phyloP scores from a whole-genome alignment of 2,888 invertebrate species.

The Lamproptera curius region DNA sequence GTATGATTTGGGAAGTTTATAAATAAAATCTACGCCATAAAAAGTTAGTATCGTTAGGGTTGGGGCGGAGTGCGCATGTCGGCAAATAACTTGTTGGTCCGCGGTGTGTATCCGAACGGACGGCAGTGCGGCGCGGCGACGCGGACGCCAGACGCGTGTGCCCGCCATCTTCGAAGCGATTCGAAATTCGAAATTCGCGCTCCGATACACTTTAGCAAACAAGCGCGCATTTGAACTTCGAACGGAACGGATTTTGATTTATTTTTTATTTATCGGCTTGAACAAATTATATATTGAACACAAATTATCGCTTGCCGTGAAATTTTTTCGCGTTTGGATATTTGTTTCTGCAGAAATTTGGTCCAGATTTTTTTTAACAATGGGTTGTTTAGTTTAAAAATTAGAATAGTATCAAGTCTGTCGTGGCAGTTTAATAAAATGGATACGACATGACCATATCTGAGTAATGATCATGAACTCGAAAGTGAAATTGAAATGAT shows the following conservation, averaged over 20 bases:
- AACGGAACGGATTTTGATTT: too few species aligned
- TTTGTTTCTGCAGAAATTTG: too few species aligned
- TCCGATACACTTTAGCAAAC: constrained; percentile 1
- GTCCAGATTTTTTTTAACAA: too few species aligned
- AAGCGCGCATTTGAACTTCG: too few species aligned
- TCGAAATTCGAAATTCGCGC: constrained; percentile 29
- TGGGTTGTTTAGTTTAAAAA: too few species aligned
- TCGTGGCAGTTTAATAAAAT: constrained; percentile 26
- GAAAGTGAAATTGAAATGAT: constrained; percentile 63
- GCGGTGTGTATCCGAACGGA: constrained; percentile 33
- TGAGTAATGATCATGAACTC: constrained; percentile 48
- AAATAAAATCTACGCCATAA: constrained; percentile 20
- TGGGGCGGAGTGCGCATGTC: constrained; percentile 61
- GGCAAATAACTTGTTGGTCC: constrained; percentile 67
- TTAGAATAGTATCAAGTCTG: too few species aligned
- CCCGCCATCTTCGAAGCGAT: constrained; percentile 35
- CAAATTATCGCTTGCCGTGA: too few species aligned
- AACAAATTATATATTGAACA: too few species aligned
- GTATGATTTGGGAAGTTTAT: constrained; percentile 6
- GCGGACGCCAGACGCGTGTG: constrained; percentile 51
- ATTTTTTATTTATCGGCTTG: too few species aligned
- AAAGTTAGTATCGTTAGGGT: constrained; percentile 17
- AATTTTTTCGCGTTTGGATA: too few species aligned
- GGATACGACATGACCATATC: constrained; percentile 36
- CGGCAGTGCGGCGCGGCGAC: constrained; percentile 69